Base-by-base conservation (phyloP, 2,797 vertebrate genomes). In the Amblyraja radiata region DNA sequence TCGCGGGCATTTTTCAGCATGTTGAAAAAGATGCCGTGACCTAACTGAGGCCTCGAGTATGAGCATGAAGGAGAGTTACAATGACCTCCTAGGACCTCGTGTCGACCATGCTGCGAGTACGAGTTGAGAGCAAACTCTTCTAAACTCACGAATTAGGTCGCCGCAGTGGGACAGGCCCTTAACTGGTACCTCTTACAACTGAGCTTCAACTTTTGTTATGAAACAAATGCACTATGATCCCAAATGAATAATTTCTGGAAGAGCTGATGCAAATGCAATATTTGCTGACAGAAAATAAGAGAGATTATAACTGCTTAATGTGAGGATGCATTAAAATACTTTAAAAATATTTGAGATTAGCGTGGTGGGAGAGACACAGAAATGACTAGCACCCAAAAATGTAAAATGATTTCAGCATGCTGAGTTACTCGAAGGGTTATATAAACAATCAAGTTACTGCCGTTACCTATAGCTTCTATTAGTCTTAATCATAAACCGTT, bases 401-500 rank as follows among this genome's bases (percentile, higher is more conserved):
- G 28, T 28, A 32, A 88, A 88, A 36, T 88, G 32, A 88, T 88
- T 88, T 68, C 63, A 88, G 32, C 84, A 58, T 54, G 71, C 39
- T 92, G 71, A 74, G 90, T 28, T 92, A 76, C 21, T 11, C 74
- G 90, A 92, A 71, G 54, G 68, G 68, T 92, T 92, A 92, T 63
- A 54, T 92, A 92, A 92, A 92, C 90, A 92, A 25, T 36, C 71
- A 73, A 92, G 23, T 92, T 39, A 54, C 58, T 74, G 90, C 36
- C 74, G 71, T 28, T 92, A 91, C 71, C 90, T 74, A 92, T 92
- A 21, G 71, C 23, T 71, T 92, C 84, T 28, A 92, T 92, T 92
- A 92, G 68, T 92, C 90, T 92, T 92, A 92, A 92, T 92, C 65
- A 73, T 92, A 76, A 92, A 92, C 68, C 6, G 54, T 58, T 76